Conservation (phyloP, 2,888 invertebrate genomes). For the Villa cingulata region DNA sequence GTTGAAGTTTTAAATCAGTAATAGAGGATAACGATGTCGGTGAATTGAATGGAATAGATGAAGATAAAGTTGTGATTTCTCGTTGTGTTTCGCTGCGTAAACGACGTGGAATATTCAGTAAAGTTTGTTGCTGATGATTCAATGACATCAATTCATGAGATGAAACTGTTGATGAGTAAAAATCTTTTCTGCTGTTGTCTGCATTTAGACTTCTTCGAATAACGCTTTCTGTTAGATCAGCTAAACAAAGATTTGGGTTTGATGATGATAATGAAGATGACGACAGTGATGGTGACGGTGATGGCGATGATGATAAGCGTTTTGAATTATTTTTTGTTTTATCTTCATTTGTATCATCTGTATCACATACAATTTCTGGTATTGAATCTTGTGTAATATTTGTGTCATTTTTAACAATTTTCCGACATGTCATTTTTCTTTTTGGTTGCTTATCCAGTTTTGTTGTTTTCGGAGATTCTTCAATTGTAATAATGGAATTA, state of each 20-base stretch:
- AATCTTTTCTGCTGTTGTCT: background rate
- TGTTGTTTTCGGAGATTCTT: background rate
- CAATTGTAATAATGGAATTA: background rate
- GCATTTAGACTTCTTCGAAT: background rate
- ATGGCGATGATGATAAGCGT: background rate
- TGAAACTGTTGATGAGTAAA: background rate
- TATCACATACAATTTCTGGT: background rate
- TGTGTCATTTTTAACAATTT: slow-evolving; percentile 24
- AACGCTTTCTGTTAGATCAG: background rate
- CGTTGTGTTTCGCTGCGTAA: background rate
- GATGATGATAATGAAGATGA: background rate
- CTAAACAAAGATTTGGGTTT: background rate
- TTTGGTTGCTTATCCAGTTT: slow-evolving; percentile 20
- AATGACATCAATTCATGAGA: background rate
- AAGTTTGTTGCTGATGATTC: background rate
- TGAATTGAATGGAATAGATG: background rate
- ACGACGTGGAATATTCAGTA: background rate
- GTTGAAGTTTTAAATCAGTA: too few relatives aligned
- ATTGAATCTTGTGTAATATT: background rate
- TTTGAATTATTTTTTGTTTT: background rate
- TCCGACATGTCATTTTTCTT: slow-evolving; percentile 28
- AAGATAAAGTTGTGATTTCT: background rate
- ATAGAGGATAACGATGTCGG: background rate
- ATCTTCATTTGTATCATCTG: background rate
- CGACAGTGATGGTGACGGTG: background rate